These are phyloP conservation scores for Lasius platythorax DNA, from an alignment of 2,888 invertebrate genomes.

Conservation along the genomic window DNA sequence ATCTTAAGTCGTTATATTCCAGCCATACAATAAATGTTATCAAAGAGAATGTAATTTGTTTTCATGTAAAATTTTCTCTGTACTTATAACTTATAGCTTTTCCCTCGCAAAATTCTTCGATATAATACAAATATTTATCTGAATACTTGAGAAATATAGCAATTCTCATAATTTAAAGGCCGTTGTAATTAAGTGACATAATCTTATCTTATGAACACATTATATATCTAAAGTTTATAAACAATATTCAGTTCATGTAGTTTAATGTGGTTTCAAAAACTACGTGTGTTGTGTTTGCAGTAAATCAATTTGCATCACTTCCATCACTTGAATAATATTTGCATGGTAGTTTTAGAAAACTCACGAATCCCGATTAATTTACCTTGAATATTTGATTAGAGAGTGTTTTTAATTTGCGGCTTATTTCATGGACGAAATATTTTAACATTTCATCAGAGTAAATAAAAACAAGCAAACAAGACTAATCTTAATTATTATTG, in stretches of 20 bases:
- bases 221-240: not conserved
- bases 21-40: too few species aligned
- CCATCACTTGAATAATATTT: not conserved
- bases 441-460: not conserved
- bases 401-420: not conserved
- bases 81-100: too few species aligned
- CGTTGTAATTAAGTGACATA: not conserved
- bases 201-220: not conserved
- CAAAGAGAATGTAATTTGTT: too few species aligned
- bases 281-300: not conserved
- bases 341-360: not conserved
- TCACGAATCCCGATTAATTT: slow-evolving; percentile 6
- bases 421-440: not conserved
- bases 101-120: not conserved
- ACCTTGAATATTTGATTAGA: slow-evolving; percentile 11
- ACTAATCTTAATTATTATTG: not conserved
- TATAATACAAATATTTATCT: not conserved
- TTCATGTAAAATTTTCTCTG: too few species aligned
- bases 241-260: not conserved
- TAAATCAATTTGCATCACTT: slow-evolving; percentile 1
- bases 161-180: not conserved
- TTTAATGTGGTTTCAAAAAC: slow-evolving; percentile 9
- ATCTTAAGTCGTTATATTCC: too few species aligned
- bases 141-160: not conserved
- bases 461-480: not conserved